Evolutionary conservation across 2,113 vertebrate genomes (phyloP).

Genomic region (Cyanistes caeruleus): DNA sequence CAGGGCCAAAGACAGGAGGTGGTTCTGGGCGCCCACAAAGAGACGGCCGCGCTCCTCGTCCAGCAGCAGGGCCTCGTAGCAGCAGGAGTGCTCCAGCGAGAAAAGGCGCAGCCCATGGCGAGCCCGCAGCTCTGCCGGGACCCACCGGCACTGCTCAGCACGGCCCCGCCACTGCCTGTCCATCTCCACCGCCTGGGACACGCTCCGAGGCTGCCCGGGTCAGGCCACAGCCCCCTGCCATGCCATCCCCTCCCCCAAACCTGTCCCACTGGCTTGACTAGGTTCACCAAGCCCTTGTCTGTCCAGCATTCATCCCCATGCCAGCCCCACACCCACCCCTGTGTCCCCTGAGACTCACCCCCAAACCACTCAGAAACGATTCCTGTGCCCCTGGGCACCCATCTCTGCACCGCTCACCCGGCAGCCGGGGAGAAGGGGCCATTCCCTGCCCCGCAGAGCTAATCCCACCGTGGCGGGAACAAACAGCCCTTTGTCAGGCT

Average conservation of each 20-base stretch:
- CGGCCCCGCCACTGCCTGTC: rapidly evolving
- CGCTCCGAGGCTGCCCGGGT: neutral
- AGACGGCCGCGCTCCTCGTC: conserved; percentile 93
- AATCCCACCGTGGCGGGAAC: conserved; percentile 32
- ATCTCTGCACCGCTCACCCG: neutral
- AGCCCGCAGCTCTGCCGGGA: conserved; percentile 83
- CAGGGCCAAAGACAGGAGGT: conserved; percentile 89
- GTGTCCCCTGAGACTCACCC: too few species aligned
- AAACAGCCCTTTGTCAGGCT: conserved; percentile 44
- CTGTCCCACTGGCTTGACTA: conserved; percentile 28
- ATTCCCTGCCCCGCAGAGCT: neutral
- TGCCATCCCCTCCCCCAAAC: conserved; percentile 7
- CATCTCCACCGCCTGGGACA: neutral
- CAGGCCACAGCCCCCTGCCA: neutral
- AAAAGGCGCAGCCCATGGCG: conserved; percentile 86
- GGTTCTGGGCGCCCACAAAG: conserved; percentile 91
- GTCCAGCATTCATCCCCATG: neutral
- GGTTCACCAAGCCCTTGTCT: neutral
- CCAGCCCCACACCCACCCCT: neutral
- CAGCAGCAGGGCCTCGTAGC: conserved; percentile 88
- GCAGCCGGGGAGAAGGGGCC: neutral
- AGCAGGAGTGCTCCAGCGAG: conserved; percentile 88
- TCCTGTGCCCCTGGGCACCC: neutral
- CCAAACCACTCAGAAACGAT: neutral
- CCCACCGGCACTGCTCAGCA: neutral